A percentile compares a stretch with the other conserved stretches of the same genome.
These are phyloP conservation scores for Dendrolimus houi DNA, from an alignment of 2,888 invertebrate species.

Conservation along the genomic window DNA sequence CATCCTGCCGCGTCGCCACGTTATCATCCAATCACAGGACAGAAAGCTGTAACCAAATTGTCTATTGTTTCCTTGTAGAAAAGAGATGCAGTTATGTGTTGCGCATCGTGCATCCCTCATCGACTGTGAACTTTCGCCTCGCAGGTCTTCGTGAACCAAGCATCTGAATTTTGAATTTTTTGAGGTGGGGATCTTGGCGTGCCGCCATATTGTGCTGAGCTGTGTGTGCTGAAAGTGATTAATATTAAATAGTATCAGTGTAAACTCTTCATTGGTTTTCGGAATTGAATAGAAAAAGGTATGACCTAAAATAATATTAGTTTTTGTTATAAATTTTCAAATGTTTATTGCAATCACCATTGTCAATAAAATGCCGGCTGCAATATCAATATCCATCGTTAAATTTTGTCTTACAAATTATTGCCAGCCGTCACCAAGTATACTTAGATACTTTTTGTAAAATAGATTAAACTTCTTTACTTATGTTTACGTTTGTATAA, in stretches of 20 bases:
- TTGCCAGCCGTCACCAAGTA: conserved; percentile 7
- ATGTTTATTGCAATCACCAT: conserved; percentile 15
- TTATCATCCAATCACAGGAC: conserved; percentile 48
- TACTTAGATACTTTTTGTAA: too few species aligned
- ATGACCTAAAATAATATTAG: conserved; percentile 44
- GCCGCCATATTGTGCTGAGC: conserved; percentile 74
- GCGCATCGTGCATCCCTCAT: conserved; percentile 2
- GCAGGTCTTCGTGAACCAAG: not conserved
- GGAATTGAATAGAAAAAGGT: conserved; percentile 63
- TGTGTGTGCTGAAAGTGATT: conserved; percentile 70
- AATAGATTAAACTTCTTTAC: too few species aligned
- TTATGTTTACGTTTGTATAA: too few species aligned
- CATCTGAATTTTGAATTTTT: conserved; percentile 61
- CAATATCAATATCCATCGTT: conserved; percentile 10
- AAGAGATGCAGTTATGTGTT: not conserved
- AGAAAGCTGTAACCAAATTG: conserved; percentile 15
- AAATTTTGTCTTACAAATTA: not conserved
- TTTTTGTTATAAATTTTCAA: conserved; percentile 50
- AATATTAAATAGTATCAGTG: conserved; percentile 51
- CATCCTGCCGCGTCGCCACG: conserved; percentile 55
- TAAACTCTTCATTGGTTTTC: conserved; percentile 53
- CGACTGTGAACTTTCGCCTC: not conserved
- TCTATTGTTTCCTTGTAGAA: not conserved
- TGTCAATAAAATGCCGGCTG: conserved; percentile 28
- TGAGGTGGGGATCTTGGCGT: conserved; percentile 66